Evolutionary conservation across 1,140 invertebrate genomes (phyloP), one percentile per base, ranked within the genome.

Genomic region (Aplysia californica): DNA sequence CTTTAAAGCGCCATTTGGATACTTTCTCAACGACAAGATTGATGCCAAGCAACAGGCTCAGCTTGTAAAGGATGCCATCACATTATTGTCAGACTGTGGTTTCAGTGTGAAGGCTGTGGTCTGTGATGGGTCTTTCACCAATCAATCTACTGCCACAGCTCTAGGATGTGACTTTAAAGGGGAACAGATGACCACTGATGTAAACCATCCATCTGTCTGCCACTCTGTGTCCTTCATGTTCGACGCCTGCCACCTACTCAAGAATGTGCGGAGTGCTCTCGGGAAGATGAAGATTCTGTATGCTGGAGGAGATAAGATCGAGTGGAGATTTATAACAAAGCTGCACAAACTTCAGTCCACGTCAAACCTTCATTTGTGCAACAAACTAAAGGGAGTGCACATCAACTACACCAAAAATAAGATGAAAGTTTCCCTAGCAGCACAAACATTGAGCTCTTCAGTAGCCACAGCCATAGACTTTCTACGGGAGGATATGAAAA

Each of bases 211-310:
- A 41, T 20, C 18, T 41, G n/a, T 10, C 2, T 3, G 3, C 20
- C 20, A 69, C 18, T 4, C 20, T 15, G 20, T 69, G 3, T 15
- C 20, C 26, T 69, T 41, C 23, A 39, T 69, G 3, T 69, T 69
- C 26, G 67, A 69, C 44, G 67, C 67, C 67, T 69, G 67, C 44
- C 38, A 69, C 31, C 20, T 69, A 69, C n/a, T 69, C 35, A 69
- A 69, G 26, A 21, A 23, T 38, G 67, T 69, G 35, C 39, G 67
- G 36, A 69, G 44, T 23, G 5, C 36, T 69, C 36, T 69, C 3
- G 33, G 31, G 18, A 15, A 35, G 3, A 26, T 41, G 18, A 10
- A 31, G 10, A 21, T 10, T 15, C 20, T 69, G 3, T 21, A 41
- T 5, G 10, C 4, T 69, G 39, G 10, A 3, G 38, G 6, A n/a